These are phyloP conservation scores for Cerceris rybyensis DNA, from an alignment of 2,888 invertebrate species.

Conservation along the genomic window DNA sequence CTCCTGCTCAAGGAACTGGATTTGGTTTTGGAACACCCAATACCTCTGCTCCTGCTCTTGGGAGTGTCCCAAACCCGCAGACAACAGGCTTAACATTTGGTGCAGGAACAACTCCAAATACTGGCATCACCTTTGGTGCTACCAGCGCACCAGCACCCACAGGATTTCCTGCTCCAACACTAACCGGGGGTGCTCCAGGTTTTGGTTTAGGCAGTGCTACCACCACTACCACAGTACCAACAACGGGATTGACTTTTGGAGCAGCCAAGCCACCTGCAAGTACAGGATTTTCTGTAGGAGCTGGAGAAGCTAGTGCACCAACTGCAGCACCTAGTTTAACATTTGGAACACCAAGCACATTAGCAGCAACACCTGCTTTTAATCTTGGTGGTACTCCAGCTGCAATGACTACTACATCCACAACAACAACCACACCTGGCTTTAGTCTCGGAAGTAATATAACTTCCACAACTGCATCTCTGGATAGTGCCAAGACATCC, in stretches of 20 bases:
- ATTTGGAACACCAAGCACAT: constrained; percentile 63
- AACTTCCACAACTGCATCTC: constrained; percentile 11
- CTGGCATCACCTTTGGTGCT: constrained; percentile 41
- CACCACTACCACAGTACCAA: constrained; percentile 47
- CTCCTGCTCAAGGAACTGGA: constrained; percentile 52
- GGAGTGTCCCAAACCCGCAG: constrained; percentile 24
- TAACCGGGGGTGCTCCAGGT: constrained; percentile 34
- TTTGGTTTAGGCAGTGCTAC: constrained; percentile 61
- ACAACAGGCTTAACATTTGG: constrained; percentile 52
- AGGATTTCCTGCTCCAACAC: constrained; percentile 34
- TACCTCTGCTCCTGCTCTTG: constrained; percentile 34
- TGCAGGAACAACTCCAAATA: constrained; percentile 26
- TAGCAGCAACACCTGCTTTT: constrained; percentile 56
- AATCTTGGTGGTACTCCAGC: constrained; percentile 49
- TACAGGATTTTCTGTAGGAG: constrained; percentile 65
- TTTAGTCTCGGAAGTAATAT: constrained; percentile 27
- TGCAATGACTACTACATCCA: constrained; percentile 51
- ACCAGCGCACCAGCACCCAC: constrained; percentile 41
- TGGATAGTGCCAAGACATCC: constrained; percentile 33
- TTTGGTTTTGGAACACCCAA: constrained; percentile 56
- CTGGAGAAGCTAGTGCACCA: constrained; percentile 32
- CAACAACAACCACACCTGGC: constrained; percentile 52
- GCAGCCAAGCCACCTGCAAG: constrained; percentile 53
- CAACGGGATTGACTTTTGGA: constrained; percentile 52
- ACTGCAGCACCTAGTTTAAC: constrained; percentile 50